A percentile compares a stretch with the other conserved stretches of the same genome.
Evolutionary conservation across 2,113 vertebrate species (phyloP).

Genomic region (Campylorhamphus procurvoides): DNA sequence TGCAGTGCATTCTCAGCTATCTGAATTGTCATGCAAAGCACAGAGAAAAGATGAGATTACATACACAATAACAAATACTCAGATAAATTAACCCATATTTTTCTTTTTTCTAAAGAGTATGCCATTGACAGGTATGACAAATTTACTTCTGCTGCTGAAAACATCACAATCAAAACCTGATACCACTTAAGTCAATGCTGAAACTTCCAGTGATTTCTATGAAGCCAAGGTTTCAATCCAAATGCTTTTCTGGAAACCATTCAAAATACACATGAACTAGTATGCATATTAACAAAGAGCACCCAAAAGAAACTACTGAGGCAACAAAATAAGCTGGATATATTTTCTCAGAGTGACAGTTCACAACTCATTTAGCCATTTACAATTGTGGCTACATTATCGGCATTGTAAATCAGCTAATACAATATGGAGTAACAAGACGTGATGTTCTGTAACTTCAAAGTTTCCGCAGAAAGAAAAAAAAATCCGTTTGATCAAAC

Average conservation of each 20-base stretch:
- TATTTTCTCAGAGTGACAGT: neutral
- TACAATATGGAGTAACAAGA: neutral
- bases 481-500: neutral
- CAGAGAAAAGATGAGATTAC: neutral
- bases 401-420: neutral
- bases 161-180: neutral
- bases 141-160: neutral
- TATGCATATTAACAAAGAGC: neutral
- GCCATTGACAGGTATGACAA: neutral
- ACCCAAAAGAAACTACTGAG: neutral
- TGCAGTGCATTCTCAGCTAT: neutral
- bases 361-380: neutral
- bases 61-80: neutral
- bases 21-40: neutral
- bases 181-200: neutral
- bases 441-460: neutral
- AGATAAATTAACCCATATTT: neutral
- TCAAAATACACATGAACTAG: neutral
- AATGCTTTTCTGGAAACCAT: neutral
- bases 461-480: neutral
- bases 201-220: neutral
- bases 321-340: neutral
- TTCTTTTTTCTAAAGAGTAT: neutral
- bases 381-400: neutral
- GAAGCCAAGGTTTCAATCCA: neutral